A percentile compares a stretch with the other conserved stretches of the same genome.
phyloP scores from a whole-genome alignment of 2,113 vertebrate genomes.

The Phalacrocorax pelagicus region DNA sequence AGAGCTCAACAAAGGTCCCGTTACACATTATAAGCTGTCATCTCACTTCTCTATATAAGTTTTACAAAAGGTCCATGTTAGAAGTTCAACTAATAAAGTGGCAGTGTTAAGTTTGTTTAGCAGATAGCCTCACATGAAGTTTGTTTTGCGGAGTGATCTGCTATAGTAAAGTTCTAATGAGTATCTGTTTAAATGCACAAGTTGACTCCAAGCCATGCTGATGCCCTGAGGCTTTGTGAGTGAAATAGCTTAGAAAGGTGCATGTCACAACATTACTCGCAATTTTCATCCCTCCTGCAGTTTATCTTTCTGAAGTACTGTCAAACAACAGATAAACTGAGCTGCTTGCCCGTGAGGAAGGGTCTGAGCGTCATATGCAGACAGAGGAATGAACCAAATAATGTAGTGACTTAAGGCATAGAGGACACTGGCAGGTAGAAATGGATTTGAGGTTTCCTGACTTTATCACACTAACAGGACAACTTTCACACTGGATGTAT shows the following conservation, averaged over 20 bases:
- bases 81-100: not conserved
- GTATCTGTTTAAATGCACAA: not conserved
- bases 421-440: not conserved
- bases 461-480: not conserved
- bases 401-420: not conserved
- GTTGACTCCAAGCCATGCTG: not conserved
- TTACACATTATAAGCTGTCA: not conserved
- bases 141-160: not conserved
- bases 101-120: not conserved
- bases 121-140: not conserved
- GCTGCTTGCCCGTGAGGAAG: not conserved
- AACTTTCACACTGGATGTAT: not conserved
- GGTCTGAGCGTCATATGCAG: not conserved
- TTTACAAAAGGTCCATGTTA: not conserved
- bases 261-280: not conserved
- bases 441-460: not conserved
- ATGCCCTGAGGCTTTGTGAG: not conserved
- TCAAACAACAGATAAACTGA: not conserved
- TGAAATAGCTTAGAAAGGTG: not conserved
- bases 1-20: not conserved
- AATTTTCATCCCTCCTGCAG: not conserved
- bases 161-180: not conserved
- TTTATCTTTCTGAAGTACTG: not conserved
- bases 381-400: not conserved
- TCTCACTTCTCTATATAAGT: not conserved